These are phyloP conservation scores for Meloidogyne floridensis DNA, from an alignment of 1,140 invertebrate genomes.

Conservation along the genomic window DNA sequence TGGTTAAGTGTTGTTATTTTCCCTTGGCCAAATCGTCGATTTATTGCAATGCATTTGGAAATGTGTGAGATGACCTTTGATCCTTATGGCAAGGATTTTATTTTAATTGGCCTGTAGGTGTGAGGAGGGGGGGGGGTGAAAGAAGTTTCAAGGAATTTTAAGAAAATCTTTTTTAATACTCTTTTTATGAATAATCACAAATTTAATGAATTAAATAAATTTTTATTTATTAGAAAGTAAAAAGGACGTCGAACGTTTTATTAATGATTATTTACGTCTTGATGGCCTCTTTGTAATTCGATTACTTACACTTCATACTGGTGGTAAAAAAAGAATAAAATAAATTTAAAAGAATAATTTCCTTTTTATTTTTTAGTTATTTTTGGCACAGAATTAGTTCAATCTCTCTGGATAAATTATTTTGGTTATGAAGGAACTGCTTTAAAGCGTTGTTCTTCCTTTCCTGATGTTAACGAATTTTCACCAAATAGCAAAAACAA, in stretches of 20 bases:
- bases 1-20: conserved; percentile 55
- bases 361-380: conserved; percentile 42
- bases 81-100: conserved; percentile 39
- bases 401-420: conserved; percentile 54
- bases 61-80: conserved; percentile 61
- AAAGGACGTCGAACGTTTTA: conserved; percentile 63
- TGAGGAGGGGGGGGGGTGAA: too few relatives aligned
- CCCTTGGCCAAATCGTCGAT: conserved; percentile 50
- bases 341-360: background rate
- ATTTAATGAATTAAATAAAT: background rate
- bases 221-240: conserved; percentile 30
- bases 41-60: conserved; percentile 58
- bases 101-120: background rate
- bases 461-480: conserved; percentile 32
- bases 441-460: conserved; percentile 58
- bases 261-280: conserved; percentile 68
- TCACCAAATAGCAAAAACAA: background rate
- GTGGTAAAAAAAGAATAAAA: conserved; percentile 28
- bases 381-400: conserved; percentile 62
- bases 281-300: conserved; percentile 70
- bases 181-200: too few relatives aligned
- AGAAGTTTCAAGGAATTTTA: too few relatives aligned
- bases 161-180: too few relatives aligned
- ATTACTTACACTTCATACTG: conserved; percentile 67
- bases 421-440: conserved; percentile 44